These are phyloP conservation scores for Dallia pectoralis DNA, from an alignment of 2,797 vertebrate genomes.

Conservation along the genomic window DNA sequence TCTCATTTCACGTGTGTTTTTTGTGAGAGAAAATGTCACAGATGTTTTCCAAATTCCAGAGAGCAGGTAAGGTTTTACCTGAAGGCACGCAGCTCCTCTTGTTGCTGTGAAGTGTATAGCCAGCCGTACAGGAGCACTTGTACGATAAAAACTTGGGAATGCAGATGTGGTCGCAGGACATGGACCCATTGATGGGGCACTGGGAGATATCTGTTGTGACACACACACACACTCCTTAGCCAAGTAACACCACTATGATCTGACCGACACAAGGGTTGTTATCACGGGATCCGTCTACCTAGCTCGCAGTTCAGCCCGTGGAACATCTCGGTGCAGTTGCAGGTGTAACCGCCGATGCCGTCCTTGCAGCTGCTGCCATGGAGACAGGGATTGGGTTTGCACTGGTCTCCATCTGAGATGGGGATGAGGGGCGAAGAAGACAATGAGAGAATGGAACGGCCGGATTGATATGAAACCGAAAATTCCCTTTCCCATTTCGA, in stretches of 20 bases:
- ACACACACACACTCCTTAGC: not conserved
- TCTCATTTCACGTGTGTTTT: not conserved
- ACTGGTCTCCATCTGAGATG: constrained; percentile 75
- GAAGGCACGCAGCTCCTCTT: constrained; percentile 73
- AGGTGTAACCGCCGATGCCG: constrained; percentile 75
- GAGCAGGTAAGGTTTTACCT: constrained; percentile 58
- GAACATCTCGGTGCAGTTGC: constrained; percentile 71
- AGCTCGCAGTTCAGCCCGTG: constrained; percentile 77
- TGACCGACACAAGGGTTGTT: not conserved
- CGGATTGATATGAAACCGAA: not conserved
- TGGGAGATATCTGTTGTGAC: constrained; percentile 67
- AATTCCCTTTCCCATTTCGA: not conserved
- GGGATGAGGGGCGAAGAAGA: too few species aligned
- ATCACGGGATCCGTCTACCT: constrained; percentile 38
- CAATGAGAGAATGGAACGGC: not conserved
- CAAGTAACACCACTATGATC: not conserved
- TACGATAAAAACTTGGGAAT: constrained; percentile 56
- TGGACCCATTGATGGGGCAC: constrained; percentile 70
- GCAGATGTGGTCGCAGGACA: constrained; percentile 87
- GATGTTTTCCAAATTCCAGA: not conserved
- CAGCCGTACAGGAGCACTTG: constrained; percentile 79
- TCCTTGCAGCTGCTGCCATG: constrained; percentile 77
- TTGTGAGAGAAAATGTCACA: not conserved
- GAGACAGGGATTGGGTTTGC: constrained; percentile 80
- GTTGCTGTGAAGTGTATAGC: constrained; percentile 79